A percentile compares a stretch with the other conserved stretches of the same genome.
These are phyloP conservation scores for Chaenogobius annularis DNA, from an alignment of 2,113 vertebrate species.

Conservation along the genomic window DNA sequence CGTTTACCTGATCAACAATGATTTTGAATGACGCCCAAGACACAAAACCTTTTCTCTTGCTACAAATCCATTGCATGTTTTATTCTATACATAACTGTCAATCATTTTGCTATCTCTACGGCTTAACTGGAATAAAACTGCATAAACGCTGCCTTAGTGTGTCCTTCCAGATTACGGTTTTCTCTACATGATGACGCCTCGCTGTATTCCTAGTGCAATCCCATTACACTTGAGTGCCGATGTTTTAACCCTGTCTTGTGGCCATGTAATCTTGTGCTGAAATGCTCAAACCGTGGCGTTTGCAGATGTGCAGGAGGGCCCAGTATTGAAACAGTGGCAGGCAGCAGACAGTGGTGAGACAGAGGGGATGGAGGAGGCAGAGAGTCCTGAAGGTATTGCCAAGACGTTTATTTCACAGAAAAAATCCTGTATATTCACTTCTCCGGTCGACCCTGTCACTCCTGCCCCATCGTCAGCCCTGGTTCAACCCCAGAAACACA, in stretches of 20 bases:
- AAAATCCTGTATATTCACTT: constrained; percentile 30
- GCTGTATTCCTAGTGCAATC: neutral
- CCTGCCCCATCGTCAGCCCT: constrained; percentile 25
- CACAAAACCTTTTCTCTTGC: neutral
- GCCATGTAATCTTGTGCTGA: constrained; percentile 26
- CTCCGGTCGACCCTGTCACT: constrained; percentile 23
- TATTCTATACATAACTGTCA: neutral
- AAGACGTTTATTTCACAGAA: constrained; percentile 40
- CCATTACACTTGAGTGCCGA: constrained; percentile 9
- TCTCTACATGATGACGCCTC: neutral
- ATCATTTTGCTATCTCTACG: neutral
- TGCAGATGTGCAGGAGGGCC: constrained; percentile 78
- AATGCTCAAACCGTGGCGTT: constrained; percentile 61
- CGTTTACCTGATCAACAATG: neutral
- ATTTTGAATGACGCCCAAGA: neutral
- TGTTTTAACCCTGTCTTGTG: constrained; percentile 24
- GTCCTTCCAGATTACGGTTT: neutral
- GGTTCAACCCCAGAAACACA: constrained; percentile 23
- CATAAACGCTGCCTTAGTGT: neutral
- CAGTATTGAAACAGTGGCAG: constrained; percentile 73
- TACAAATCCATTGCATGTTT: neutral
- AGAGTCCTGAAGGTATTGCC: constrained; percentile 77
- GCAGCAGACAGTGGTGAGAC: constrained; percentile 64
- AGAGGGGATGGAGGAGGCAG: constrained; percentile 65
- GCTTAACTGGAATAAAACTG: neutral